A percentile compares a stretch with the other conserved stretches of the same genome.
Conservation (phyloP, 2,113 vertebrate species). For the Solenodon paradoxus region DNA sequence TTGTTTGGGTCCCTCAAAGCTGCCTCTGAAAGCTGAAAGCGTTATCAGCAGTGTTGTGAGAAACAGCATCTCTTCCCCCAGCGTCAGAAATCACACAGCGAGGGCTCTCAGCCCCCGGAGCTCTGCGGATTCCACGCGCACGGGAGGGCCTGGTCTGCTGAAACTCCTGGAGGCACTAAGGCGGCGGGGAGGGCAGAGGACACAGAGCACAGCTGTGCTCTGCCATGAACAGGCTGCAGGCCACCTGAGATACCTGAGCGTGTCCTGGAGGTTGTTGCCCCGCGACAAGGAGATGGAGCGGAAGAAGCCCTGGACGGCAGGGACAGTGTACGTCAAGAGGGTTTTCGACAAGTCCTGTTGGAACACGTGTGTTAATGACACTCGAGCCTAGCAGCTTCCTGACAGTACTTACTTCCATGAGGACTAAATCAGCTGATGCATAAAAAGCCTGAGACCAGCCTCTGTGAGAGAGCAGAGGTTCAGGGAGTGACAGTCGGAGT, state of each 20-base stretch:
- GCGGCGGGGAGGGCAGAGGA: neutral
- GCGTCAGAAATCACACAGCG: rapidly evolving
- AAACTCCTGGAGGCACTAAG: neutral
- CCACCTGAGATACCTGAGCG: constrained; percentile 94
- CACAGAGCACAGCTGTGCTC: neutral
- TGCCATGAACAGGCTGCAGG: too few relatives aligned
- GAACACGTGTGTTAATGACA: constrained; percentile 60
- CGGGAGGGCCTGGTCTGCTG: rapidly evolving
- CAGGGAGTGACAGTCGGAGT: too few relatives aligned
- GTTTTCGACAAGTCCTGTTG: constrained; percentile 96
- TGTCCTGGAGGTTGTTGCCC: constrained; percentile 98
- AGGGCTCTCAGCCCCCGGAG: too few relatives aligned
- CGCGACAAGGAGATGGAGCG: constrained; percentile 97
- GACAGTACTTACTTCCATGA: neutral
- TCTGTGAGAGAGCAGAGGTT: too few relatives aligned
- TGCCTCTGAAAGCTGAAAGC: neutral
- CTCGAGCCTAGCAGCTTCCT: neutral
- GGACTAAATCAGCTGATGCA: neutral
- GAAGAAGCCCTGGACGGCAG: constrained; percentile 99
- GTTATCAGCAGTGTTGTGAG: neutral
- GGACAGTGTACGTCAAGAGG: constrained; percentile 95
- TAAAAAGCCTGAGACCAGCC: neutral
- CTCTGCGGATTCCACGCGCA: neutral
- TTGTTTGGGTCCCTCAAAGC: neutral
- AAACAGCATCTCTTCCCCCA: neutral